These are phyloP conservation scores for Hylaea fasciaria DNA, from an alignment of 2,888 invertebrate genomes.

Conservation along the genomic window DNA sequence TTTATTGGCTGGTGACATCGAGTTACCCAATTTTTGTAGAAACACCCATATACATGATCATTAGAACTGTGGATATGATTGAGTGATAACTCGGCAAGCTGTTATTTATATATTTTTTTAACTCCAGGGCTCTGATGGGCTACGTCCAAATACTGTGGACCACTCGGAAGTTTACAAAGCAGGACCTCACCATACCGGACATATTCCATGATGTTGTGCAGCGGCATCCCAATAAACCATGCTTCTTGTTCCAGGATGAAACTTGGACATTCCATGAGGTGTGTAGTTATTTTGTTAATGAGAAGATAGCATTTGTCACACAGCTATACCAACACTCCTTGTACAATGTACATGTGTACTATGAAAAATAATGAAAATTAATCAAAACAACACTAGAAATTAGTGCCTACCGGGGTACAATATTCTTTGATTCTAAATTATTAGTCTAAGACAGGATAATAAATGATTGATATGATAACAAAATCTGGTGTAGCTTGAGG, in stretches of 20 bases:
- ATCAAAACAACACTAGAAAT: no score
- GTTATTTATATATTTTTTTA: neutral
- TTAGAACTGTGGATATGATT: neutral
- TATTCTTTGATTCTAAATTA: no score
- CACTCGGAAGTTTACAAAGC: conserved; percentile 87
- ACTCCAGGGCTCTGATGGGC: conserved; percentile 88
- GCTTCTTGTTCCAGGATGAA: conserved; percentile 92
- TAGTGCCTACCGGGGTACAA: no score
- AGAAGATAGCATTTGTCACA: neutral
- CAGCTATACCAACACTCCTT: neutral
- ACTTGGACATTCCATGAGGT: conserved; percentile 95
- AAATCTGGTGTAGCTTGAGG: no score
- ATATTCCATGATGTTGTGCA: conserved; percentile 91
- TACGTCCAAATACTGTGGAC: conserved; percentile 88
- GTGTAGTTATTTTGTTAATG: neutral
- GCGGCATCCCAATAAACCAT: conserved; percentile 92
- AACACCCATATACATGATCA: no score
- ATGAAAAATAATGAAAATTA: no score
- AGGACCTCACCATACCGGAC: conserved; percentile 90
- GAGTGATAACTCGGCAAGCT: neutral
- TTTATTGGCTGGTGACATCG: no score
- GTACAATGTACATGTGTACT: no score
- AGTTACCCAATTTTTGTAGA: no score
- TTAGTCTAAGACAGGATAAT: no score
- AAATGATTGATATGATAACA: no score